Conservation (phyloP, 2,888 invertebrate species). For the Octodonta nipae region DNA sequence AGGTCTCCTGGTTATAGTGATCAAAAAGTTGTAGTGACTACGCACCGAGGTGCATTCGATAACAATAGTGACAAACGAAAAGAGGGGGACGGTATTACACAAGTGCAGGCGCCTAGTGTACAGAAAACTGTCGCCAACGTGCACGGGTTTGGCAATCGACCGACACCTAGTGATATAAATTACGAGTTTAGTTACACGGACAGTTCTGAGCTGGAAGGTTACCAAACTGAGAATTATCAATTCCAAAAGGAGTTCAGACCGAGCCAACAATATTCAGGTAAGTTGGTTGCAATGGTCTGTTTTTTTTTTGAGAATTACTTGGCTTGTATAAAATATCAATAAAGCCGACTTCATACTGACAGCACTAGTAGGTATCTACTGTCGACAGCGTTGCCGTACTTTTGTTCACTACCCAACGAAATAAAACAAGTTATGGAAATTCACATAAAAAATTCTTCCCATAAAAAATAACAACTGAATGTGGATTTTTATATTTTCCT, state of each 20-base stretch:
- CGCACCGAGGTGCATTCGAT: constrained; percentile 11
- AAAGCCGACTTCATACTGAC: too few species aligned
- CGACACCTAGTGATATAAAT: constrained; percentile 20
- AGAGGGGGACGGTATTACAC: background rate
- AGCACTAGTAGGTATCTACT: too few species aligned
- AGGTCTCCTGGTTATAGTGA: constrained; percentile 11
- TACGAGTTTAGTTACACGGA: constrained; percentile 25
- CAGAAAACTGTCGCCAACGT: background rate
- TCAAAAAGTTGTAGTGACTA: constrained; percentile 16
- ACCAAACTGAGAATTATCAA: constrained; percentile 6
- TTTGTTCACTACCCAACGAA: too few species aligned
- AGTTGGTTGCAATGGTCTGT: constrained; percentile 2
- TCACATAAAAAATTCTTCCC: too few species aligned
- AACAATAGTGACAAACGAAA: constrained; percentile 2
- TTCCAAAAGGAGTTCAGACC: constrained; percentile 12
- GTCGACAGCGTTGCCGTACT: too few species aligned
- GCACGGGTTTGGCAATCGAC: constrained; percentile 5
- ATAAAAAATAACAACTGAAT: too few species aligned
- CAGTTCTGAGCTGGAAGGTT: background rate
- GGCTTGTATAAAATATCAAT: constrained; percentile 1
- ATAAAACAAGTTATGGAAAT: too few species aligned
- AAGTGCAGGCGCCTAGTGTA: constrained; percentile 1
- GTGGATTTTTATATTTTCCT: too few species aligned
- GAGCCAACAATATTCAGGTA: constrained; percentile 12
- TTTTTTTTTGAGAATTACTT: too few species aligned